Base-by-base conservation (phyloP, 2,888 invertebrate genomes). In the Plusia festucae region DNA sequence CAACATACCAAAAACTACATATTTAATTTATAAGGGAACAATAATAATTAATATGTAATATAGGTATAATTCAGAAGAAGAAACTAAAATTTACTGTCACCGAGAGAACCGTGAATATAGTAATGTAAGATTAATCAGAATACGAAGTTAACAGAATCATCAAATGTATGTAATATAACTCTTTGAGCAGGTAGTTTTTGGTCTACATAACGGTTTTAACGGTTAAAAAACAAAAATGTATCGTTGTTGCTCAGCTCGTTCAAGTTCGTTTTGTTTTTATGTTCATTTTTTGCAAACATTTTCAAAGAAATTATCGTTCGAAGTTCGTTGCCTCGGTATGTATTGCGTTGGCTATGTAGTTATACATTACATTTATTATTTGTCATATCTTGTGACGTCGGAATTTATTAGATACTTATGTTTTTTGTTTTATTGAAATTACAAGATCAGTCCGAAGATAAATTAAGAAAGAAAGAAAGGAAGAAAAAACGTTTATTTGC, bases 271-370 rank as follows among this genome's bases (percentile, higher is more conserved):
- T 54, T 34, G 55, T 71, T 80, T 75, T 82, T 78, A 62, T 56
- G 51, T 59, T 44, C 49, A 46, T 73, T 81, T 81, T 83, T 83
- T 83, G 73, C 68, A 52, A 67, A 62, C 60, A 61, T 71, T 71
- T 81, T 75, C 32, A 44, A 67, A 62, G 75, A 64, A 75, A 75
- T 70, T 62, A 56, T 54, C 49, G 40, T 52, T 55, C 44, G 55
- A 56, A 73, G 81, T 78, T 82, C 82, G 63, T 77, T 78, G 81
- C 66, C 76, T 62, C 32, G 15, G 2, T 65, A 52, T 53, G 60
- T 56, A 53, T 18, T 30, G 18, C 8, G 13, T 20, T 34, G 32
- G 7, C 15, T 9, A 15, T 22, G 24, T 53, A 18, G n/a, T 15
- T 40, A 13, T 8, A 2, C n/a, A n/a, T n/a, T 57, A 46, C 11